A percentile compares a stretch with the other conserved stretches of the same genome.
Evolutionary conservation across 2,797 vertebrate genomes (phyloP).

Genomic region (Notolabrus celidotus): DNA sequence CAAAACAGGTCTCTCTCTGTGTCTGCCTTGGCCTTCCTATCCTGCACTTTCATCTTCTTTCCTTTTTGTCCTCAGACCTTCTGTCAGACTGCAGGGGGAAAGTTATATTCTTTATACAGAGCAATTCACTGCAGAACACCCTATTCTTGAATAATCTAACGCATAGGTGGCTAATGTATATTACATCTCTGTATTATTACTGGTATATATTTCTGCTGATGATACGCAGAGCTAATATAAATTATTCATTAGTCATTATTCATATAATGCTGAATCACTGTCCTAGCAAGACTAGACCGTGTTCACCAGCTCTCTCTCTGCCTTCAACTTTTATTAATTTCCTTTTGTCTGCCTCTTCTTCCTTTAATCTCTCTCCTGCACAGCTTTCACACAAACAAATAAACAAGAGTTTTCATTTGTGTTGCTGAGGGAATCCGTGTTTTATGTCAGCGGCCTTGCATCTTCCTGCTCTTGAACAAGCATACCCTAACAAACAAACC

Average conservation of each 20-base stretch:
- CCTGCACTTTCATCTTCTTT: conserved; percentile 20
- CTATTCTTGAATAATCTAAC: conserved; percentile 60
- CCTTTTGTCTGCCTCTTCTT: conserved; percentile 35
- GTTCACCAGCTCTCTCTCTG: conserved; percentile 10
- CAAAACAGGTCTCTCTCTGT: conserved; percentile 4
- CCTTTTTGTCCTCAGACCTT: conserved; percentile 19
- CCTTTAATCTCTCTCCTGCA: conserved; percentile 37
- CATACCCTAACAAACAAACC: background rate
- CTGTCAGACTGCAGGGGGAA: conserved; percentile 19
- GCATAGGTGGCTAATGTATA: conserved; percentile 67
- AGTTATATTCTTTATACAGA: conserved; percentile 37
- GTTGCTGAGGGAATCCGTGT: conserved; percentile 30
- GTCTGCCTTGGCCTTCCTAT: conserved; percentile 9
- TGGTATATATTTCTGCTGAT: conserved; percentile 62
- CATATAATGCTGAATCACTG: conserved; percentile 69
- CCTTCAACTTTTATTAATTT: conserved; percentile 45
- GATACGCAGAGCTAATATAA: conserved; percentile 59
- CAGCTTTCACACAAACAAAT: conserved; percentile 34
- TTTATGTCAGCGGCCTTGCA: conserved; percentile 33
- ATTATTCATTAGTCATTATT: conserved; percentile 74
- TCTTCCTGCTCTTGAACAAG: conserved; percentile 18
- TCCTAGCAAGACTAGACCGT: conserved; percentile 35
- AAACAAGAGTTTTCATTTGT: conserved; percentile 38
- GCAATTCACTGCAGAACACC: conserved; percentile 25
- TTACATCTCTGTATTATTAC: conserved; percentile 61